Evolutionary conservation across 2,797 vertebrate genomes (phyloP).

Genomic region (Podargus strigoides): DNA sequence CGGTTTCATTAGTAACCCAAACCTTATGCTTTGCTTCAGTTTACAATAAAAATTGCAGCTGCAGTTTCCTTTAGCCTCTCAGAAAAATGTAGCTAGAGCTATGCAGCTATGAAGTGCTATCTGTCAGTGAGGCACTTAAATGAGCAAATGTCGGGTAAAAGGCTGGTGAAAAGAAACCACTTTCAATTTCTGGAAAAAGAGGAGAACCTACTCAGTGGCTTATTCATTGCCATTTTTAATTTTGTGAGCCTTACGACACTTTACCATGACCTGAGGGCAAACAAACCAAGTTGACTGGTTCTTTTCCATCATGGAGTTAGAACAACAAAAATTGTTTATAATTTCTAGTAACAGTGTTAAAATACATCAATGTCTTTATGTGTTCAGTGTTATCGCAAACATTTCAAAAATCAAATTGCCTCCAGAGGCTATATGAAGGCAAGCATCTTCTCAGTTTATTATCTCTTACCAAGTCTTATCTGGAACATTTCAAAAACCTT

Average conservation of each 20-base stretch:
- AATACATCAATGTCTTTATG: slow-evolving; percentile 45
- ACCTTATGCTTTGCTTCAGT: neutral
- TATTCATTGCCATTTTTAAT: neutral
- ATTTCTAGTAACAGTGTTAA: slow-evolving; percentile 35
- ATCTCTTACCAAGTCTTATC: neutral
- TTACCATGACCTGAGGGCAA: slow-evolving; percentile 42
- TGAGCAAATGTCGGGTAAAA: neutral
- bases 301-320: slow-evolving; percentile 11
- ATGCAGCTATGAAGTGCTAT: neutral
- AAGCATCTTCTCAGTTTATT: slow-evolving; percentile 21
- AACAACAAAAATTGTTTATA: slow-evolving; percentile 35
- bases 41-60: neutral
- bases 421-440: slow-evolving; percentile 17
- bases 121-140: neutral
- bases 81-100: neutral
- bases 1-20: neutral
- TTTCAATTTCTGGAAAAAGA: neutral
- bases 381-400: slow-evolving; percentile 29
- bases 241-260: neutral
- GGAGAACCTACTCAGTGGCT: neutral
- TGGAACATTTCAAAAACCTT: slow-evolving; percentile 21
- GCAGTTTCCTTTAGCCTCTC: neutral
- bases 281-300: slow-evolving; percentile 31
- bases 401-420: slow-evolving; percentile 56
- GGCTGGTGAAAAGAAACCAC: neutral